Conservation (phyloP, 1,140 invertebrate genomes). For the Drosophila parabipectinata region DNA sequence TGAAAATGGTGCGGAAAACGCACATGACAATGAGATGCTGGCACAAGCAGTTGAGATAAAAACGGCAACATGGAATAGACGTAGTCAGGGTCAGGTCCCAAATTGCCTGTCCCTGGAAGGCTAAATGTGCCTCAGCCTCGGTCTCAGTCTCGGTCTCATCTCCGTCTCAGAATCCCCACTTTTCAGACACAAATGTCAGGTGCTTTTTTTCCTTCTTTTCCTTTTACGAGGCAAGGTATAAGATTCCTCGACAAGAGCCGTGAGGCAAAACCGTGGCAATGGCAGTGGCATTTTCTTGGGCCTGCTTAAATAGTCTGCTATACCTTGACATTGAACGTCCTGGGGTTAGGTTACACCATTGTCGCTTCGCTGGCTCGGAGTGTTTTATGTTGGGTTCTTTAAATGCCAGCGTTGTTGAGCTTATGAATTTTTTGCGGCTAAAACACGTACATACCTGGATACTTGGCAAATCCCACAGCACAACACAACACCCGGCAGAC, state of each 20-base stretch:
- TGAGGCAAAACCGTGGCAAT: slow-evolving; percentile 37
- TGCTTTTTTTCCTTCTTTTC: slow-evolving; percentile 16
- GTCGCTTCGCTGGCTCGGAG: slow-evolving; percentile 38
- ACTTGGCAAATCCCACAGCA: neutral
- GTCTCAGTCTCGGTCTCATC: slow-evolving; percentile 33
- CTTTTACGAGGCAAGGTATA: neutral
- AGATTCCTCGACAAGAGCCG: slow-evolving; percentile 1
- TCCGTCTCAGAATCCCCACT: slow-evolving; percentile 42
- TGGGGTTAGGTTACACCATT: slow-evolving; percentile 49
- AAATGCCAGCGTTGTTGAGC: slow-evolving; percentile 58
- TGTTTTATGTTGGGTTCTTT: slow-evolving; percentile 59
- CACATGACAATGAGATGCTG: slow-evolving; percentile 62
- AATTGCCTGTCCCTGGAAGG: slow-evolving; percentile 58
- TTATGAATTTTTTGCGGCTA: slow-evolving; percentile 62
- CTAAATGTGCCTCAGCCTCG: slow-evolving; percentile 34
- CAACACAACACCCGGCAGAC: neutral
- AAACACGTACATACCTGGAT: slow-evolving; percentile 54
- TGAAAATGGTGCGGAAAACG: slow-evolving; percentile 65
- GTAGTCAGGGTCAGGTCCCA: slow-evolving; percentile 51
- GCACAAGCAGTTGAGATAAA: slow-evolving; percentile 52
- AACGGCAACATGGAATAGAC: slow-evolving; percentile 50
- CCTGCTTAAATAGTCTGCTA: slow-evolving; percentile 53
- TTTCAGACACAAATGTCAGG: slow-evolving; percentile 67
- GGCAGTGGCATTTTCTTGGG: slow-evolving; percentile 36
- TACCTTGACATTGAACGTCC: slow-evolving; percentile 72